These are phyloP conservation scores for Lamprologus sp. DNA, from an alignment of 2,113 vertebrate species.

Conservation along the genomic window DNA sequence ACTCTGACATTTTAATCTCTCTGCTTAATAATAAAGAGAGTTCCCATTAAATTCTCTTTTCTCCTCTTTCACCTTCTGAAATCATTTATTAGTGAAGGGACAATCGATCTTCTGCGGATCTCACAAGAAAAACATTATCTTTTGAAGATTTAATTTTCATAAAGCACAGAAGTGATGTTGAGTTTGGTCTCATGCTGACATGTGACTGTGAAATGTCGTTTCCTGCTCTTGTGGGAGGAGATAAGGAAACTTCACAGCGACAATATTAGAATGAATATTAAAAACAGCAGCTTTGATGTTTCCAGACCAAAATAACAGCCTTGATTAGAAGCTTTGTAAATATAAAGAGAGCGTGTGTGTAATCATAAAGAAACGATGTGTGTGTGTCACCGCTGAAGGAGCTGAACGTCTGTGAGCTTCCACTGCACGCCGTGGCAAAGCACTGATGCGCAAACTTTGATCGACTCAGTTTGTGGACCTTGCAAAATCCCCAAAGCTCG, in stretches of 20 bases:
- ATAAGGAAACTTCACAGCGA: background rate
- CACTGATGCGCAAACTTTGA: background rate
- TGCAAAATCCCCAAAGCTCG: background rate
- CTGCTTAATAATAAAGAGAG: conserved; percentile 14
- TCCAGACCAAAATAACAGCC: background rate
- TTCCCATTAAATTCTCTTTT: background rate
- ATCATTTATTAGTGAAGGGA: conserved; percentile 8
- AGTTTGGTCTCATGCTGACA: background rate
- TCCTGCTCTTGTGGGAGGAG: background rate
- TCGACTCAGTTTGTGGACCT: background rate
- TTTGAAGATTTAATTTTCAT: background rate
- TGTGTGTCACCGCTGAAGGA: background rate
- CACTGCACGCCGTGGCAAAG: background rate
- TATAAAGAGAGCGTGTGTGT: background rate
- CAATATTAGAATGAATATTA: background rate
- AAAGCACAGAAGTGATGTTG: background rate
- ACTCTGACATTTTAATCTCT: conserved; percentile 35
- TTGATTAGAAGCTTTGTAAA: background rate
- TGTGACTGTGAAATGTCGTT: background rate
- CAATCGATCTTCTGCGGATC: background rate
- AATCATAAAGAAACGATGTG: background rate
- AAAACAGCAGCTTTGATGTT: background rate
- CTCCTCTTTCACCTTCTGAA: conserved; percentile 8
- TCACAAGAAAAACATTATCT: background rate
- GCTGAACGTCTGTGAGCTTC: background rate